A percentile compares a stretch with the other conserved stretches of the same genome.
Evolutionary conservation across 2,113 vertebrate species (phyloP).

Genomic region (Acrocephalus arundinaceus): DNA sequence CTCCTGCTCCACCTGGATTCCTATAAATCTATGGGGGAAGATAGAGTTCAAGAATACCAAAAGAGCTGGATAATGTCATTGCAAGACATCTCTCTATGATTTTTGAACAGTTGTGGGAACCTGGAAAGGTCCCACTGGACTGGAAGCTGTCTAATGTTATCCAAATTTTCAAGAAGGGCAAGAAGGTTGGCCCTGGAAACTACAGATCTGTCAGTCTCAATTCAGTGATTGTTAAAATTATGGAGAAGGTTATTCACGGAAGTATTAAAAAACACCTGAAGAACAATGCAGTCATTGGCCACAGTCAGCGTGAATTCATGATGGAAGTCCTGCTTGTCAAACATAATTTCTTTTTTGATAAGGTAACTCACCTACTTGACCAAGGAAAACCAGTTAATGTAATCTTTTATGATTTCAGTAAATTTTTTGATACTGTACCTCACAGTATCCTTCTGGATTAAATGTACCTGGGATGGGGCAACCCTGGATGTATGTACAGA

Average conservation of each 20-base stretch:
- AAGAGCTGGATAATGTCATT: neutral
- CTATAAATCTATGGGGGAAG: fast-evolving
- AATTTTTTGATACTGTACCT: neutral
- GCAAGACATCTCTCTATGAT: neutral
- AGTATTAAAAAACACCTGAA: neutral
- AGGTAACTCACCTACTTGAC: neutral
- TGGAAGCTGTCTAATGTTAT: neutral
- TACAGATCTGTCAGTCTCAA: neutral
- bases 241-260: neutral
- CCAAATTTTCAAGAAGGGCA: neutral
- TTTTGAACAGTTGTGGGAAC: neutral
- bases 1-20: neutral
- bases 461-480: neutral
- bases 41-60: neutral
- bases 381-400: neutral
- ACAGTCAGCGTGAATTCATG: neutral
- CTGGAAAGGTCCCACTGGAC: neutral
- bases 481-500: neutral
- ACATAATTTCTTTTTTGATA: neutral
- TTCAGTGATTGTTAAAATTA: neutral
- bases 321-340: neutral
- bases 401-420: neutral
- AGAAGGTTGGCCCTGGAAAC: neutral
- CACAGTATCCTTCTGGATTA: neutral
- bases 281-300: neutral